Conservation (phyloP, 2,797 vertebrate species). For the Chaenodraco wilsoni region DNA sequence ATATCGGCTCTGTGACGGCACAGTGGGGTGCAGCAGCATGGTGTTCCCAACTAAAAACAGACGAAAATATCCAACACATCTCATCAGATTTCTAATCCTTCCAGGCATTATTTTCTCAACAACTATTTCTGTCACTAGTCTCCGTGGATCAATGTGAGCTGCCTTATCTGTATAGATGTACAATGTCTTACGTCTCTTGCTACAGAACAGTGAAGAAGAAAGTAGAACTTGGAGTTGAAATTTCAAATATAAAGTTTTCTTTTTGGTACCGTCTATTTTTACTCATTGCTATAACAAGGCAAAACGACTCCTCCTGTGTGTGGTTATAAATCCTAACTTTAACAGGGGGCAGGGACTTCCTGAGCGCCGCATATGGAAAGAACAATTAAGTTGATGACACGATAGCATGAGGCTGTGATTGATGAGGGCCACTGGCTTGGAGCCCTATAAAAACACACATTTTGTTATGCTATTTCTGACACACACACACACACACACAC, state of each 20-base stretch:
- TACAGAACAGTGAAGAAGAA: background rate
- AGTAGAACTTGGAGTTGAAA: background rate
- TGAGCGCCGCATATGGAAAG: conserved; percentile 52
- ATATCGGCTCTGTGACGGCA: conserved; percentile 18
- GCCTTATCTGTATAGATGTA: background rate
- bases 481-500: background rate
- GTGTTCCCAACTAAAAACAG: conserved; percentile 31
- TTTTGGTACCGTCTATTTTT: conserved; percentile 42
- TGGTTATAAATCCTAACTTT: conserved; percentile 62
- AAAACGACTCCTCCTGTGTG: conserved; percentile 17
- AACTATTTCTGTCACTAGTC: conserved; percentile 23
- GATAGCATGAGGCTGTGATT: conserved; percentile 59
- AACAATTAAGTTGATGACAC: conserved; percentile 62
- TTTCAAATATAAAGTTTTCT: background rate
- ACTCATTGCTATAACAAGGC: conserved; percentile 29
- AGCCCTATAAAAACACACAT: conserved; percentile 61
- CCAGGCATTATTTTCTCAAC: conserved; percentile 24
- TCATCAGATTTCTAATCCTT: conserved; percentile 38
- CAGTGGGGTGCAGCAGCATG: conserved; percentile 24
- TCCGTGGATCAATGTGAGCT: background rate
- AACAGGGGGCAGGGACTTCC: conserved; percentile 65
- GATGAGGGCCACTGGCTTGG: conserved; percentile 51
- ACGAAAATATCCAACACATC: conserved; percentile 43
- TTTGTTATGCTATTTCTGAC: conserved; percentile 63
- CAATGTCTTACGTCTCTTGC: background rate